Percentiles rank a stretch among this genome's conserved stretches.
Evolutionary conservation across 2,888 invertebrate species (phyloP).

Genomic region (Sylvicola cinctus): DNA sequence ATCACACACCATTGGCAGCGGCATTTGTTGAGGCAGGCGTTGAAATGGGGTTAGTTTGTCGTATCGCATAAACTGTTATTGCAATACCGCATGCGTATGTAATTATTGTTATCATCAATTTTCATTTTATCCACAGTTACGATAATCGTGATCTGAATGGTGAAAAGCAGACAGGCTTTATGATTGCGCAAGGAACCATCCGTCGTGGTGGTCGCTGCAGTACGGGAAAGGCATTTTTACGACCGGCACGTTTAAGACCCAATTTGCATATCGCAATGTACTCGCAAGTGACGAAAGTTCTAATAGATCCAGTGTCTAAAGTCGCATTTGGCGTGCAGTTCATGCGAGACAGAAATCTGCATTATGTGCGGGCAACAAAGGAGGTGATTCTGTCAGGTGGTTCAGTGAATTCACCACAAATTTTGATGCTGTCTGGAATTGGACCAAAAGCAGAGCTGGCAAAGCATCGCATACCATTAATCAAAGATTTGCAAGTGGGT

Average conservation of each 20-base stretch:
- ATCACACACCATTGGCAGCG: conserved; percentile 61
- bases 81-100: too few species aligned
- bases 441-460: conserved; percentile 51
- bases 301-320: conserved; percentile 51
- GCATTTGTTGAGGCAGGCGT: conserved; percentile 67
- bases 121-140: conserved; percentile 24
- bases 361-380: conserved; percentile 53
- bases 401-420: conserved; percentile 79
- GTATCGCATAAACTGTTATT: too few species aligned
- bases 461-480: conserved; percentile 55
- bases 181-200: conserved; percentile 69
- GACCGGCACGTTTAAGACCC: conserved; percentile 56
- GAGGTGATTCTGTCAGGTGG: conserved; percentile 85
- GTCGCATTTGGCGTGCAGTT: conserved; percentile 69
- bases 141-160: conserved; percentile 74
- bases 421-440: conserved; percentile 83
- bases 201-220: conserved; percentile 69
- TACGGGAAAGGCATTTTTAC: conserved; percentile 68
- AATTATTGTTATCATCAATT: too few species aligned
- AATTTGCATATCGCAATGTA: conserved; percentile 73
- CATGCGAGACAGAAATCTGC: conserved; percentile 46
- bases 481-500: conserved; percentile 66
- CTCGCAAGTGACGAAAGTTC: conserved; percentile 53
- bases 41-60: conserved; percentile 38
- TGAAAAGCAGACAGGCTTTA: conserved; percentile 67